Evolutionary conservation across 2,113 vertebrate species (phyloP), one percentile per base, ranked within the genome.

Genomic region (Carassius auratus): DNA sequence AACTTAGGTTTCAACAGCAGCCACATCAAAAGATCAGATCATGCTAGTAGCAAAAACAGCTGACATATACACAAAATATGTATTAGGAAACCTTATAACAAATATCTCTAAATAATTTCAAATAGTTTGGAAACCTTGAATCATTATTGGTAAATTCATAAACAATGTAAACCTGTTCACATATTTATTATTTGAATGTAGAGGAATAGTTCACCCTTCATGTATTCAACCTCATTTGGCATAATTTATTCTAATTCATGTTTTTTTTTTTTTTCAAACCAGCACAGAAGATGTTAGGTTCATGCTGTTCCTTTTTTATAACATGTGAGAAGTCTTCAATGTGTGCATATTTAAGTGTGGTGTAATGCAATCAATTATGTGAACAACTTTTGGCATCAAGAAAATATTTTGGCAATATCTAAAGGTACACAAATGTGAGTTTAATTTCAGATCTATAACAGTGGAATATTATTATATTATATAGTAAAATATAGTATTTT

Each of bases 1-100:
- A 59, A 17, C 30, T 36, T 21, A 12, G 30, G 9, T 77, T 77
- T 77, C 76, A 77, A 12, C 76, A 59, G 9, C 17, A 61, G 76
- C 76, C 55, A 38, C 76, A 61, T 78, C 76, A 78, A 78, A 61
- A 59, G 30, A 78, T 61, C 30, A n/a, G 17, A 78, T 77, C 45
- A 3, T 14, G 13, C 73, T 75, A 75, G 42, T 75, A 3, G 50
- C 26, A 76, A 76, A 76, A 19, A 76, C 75, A 57, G 75, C 50
- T 59, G 76, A 55, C 19, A 21, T 38, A 10, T 78, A 13, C 50
- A 77, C 52, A 55, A 57, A 57, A 55, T 33, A 78, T 59, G 76
- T 57, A 19, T 21, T 26, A 14, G 26, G 17, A 57, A 33, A 42
- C 38, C 38, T 7, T 42, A 42, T 8, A 45, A 36, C 50, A 57